Evolutionary conservation across 2,888 invertebrate genomes (phyloP).

Genomic region (Periphyllus acericola): DNA sequence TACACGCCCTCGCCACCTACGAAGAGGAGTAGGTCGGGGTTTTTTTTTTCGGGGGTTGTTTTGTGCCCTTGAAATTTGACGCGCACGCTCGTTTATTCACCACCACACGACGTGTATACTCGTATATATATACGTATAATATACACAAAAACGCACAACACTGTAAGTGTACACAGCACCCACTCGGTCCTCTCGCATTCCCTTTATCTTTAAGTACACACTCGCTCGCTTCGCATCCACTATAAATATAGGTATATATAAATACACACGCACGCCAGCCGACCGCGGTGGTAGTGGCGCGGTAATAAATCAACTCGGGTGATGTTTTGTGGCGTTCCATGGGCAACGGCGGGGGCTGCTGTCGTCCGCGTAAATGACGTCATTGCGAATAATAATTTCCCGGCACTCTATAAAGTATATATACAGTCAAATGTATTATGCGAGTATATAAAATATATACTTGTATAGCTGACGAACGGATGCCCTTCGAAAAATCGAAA

Average conservation of each 20-base stretch:
- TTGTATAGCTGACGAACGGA: not conserved
- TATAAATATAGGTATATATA: not conserved
- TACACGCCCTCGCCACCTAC: too few species aligned
- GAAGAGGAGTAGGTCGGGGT: too few species aligned
- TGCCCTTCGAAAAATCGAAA: constrained; percentile 1
- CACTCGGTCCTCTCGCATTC: not conserved
- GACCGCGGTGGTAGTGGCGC: not conserved
- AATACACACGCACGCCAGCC: not conserved
- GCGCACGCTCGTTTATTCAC: not conserved
- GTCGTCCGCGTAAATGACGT: constrained; percentile 14
- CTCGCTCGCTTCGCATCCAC: not conserved
- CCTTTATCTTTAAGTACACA: not conserved
- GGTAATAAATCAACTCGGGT: not conserved
- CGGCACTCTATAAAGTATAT: not conserved
- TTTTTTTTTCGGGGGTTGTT: not conserved
- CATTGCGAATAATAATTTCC: constrained; percentile 12
- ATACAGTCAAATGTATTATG: not conserved
- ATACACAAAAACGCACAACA: too few species aligned
- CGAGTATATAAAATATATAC: not conserved
- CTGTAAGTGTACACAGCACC: not conserved
- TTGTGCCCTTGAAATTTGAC: constrained; percentile 3
- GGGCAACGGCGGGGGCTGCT: constrained; percentile 3
- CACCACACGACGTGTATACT: not conserved
- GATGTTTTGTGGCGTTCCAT: constrained; percentile 19
- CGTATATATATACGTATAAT: not conserved